Evolutionary conservation across 2,797 vertebrate species (phyloP).

Genomic region (Poeciliopsis paucimaculata): DNA sequence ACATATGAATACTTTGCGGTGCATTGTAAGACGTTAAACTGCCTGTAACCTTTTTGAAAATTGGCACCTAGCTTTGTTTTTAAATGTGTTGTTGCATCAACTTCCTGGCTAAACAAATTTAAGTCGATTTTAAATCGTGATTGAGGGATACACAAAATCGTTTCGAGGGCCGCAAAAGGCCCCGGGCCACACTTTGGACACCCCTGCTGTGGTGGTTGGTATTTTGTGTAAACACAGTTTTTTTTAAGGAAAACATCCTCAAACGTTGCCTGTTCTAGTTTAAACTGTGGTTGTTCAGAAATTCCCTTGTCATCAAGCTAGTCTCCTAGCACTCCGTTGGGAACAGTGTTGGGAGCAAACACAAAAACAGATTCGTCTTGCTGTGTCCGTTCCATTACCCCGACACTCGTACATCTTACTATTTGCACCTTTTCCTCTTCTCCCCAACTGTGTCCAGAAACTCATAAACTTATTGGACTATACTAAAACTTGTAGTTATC

Average conservation of each 20-base stretch:
- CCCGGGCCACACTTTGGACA: neutral
- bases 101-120: neutral
- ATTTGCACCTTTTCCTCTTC: constrained; percentile 54
- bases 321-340: constrained; percentile 65
- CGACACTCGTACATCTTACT: constrained; percentile 61
- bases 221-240: constrained; percentile 38
- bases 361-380: constrained; percentile 60
- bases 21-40: neutral
- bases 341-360: constrained; percentile 24
- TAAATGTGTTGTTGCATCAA: neutral
- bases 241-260: constrained; percentile 46
- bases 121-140: too few relatives aligned
- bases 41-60: neutral
- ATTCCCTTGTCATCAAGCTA: constrained; percentile 62
- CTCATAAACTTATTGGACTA: constrained; percentile 45
- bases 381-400: constrained; percentile 59
- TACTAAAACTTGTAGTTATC: constrained; percentile 60
- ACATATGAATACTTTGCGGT: neutral
- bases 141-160: too few relatives aligned
- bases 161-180: too few relatives aligned
- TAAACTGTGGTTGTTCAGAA: constrained; percentile 56
- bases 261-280: constrained; percentile 45
- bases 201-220: neutral
- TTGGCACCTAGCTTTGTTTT: neutral
- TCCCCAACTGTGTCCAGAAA: constrained; percentile 52